Conservation (phyloP, 2,113 vertebrate genomes). For the Ahaetulla prasina region DNA sequence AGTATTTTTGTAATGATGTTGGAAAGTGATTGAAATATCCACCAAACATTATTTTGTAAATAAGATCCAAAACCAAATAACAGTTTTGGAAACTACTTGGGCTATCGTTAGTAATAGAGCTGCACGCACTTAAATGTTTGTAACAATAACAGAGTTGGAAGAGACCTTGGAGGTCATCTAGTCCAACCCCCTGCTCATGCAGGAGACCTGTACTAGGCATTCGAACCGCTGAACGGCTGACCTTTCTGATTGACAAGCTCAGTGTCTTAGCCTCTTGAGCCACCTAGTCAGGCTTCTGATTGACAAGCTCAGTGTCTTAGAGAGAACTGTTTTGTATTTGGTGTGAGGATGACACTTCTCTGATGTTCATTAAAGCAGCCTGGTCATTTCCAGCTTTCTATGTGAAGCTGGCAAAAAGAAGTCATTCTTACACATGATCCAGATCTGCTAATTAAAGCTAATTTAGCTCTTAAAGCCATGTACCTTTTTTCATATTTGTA, state of each 20-base stretch:
- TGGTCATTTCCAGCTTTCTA: not conserved
- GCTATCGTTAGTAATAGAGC: not conserved
- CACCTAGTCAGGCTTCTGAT: too few relatives aligned
- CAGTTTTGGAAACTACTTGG: not conserved
- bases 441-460: not conserved
- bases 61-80: not conserved
- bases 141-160: too few relatives aligned
- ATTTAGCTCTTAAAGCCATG: not conserved
- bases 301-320: too few relatives aligned
- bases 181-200: too few relatives aligned
- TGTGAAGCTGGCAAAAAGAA: not conserved
- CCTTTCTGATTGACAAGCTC: too few relatives aligned
- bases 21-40: not conserved
- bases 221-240: too few relatives aligned
- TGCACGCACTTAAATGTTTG: not conserved
- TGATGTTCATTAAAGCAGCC: not conserved
- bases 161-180: too few relatives aligned
- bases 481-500: not conserved
- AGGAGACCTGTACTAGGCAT: too few relatives aligned
- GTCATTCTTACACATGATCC: not conserved
- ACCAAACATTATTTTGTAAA: not conserved
- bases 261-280: too few relatives aligned
- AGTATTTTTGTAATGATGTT: conserved; percentile 10
- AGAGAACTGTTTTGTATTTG: not conserved
- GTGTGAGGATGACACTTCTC: not conserved